Evolutionary conservation across 2,797 vertebrate genomes (phyloP), one percentile per base, ranked within the genome.

Genomic region (Philypnodon macrostomus): DNA sequence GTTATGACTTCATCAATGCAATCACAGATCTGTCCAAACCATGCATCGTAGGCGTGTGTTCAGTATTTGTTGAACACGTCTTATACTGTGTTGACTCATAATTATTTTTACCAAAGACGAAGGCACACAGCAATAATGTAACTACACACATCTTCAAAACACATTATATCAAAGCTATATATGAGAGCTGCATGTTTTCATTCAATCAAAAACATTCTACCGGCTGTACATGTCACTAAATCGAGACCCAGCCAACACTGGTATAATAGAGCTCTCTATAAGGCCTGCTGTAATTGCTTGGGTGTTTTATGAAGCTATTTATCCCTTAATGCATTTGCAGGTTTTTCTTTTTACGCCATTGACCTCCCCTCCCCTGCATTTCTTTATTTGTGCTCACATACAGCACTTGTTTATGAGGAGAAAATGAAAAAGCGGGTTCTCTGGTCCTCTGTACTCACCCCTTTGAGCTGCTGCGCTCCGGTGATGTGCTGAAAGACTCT

Each of bases 401-500:
- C 63, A 58, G 59, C 53, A 31, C 16, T 15, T 3, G 2, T 37
- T 73, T 69, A 54, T 81, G 64, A 57, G 63, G 59, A 53, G 45
- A 32, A 18, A 38, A 48, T 14, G 32, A 45, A 35, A 38, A 55
- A 58, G 58, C 48, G 31, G 53, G 53, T 66, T 15, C 6, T 42
- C 10, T 10, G 59, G 61, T 74, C 55, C 19, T 41, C 13, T 16
- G 24, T 42, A 85, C 94, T 95, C 90, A 98, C 96, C 93, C 89
- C 90, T 80, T 93, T 94, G 70, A 99, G 89, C 83, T 97, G 94
- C 80, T 97, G 94, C 70, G 92, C 92, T 44, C 96, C 96, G 63
- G 93, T 95, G 85, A 98, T 96, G 81, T 96, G 96, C 80, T 93
- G 91, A 90, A 99, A 94, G 77, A 98, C 95, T 62, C 93, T 92